Evolutionary conservation across 2,888 invertebrate species (phyloP).

Genomic region (Stenchaetothrips biformis): DNA sequence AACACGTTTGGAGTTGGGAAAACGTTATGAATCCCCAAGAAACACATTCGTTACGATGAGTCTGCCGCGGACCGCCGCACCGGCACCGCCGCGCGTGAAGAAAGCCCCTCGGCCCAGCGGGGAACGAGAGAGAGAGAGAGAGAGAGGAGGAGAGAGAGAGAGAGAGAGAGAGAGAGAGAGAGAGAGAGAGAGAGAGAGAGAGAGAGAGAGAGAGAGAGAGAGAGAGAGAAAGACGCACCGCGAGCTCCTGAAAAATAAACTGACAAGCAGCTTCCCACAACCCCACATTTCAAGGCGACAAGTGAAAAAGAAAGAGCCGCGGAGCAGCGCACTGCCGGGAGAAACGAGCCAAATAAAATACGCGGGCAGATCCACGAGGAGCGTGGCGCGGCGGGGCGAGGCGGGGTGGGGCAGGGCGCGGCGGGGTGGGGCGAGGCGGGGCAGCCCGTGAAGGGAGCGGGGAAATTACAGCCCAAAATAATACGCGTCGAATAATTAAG

Average conservation of each 20-base stretch:
- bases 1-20: slow-evolving; percentile 12
- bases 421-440: neutral
- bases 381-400: neutral
- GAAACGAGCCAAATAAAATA: neutral
- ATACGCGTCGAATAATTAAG: too few relatives aligned
- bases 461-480: too few relatives aligned
- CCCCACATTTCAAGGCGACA: slow-evolving; percentile 16
- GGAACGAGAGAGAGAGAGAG: too few relatives aligned
- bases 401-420: neutral
- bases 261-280: slow-evolving; percentile 2
- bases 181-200: too few relatives aligned
- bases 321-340: neutral
- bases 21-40: slow-evolving; percentile 24
- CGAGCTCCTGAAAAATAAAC: slow-evolving; percentile 11
- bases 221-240: neutral
- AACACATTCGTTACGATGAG: slow-evolving; percentile 23
- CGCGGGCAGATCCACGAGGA: neutral
- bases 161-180: too few relatives aligned
- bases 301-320: neutral
- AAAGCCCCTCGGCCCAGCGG: too few relatives aligned
- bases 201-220: too few relatives aligned
- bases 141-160: too few relatives aligned
- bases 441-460: neutral
- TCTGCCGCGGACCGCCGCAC: neutral
- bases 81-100: too few relatives aligned